A percentile compares a stretch with the other conserved stretches of the same genome.
Conservation (phyloP, 2,888 invertebrate genomes). For the Drosophila rellima region DNA sequence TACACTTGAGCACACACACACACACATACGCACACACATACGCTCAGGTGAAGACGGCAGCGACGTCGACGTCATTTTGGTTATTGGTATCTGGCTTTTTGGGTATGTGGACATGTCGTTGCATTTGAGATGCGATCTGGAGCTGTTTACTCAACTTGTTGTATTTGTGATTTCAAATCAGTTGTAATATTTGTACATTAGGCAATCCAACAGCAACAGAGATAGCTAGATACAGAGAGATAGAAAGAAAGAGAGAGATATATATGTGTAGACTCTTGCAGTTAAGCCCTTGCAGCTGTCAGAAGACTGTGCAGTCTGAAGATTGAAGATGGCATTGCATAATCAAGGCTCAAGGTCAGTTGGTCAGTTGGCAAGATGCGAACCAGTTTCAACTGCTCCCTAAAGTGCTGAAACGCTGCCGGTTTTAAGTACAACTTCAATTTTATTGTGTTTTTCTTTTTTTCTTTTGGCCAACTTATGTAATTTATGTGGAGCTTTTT, state of each 20-base stretch:
- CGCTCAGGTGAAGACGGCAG: conserved; percentile 3
- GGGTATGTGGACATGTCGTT: conserved; percentile 38
- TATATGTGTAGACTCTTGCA: neutral
- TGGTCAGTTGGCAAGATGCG: conserved; percentile 46
- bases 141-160: conserved; percentile 12
- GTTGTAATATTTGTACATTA: conserved; percentile 43
- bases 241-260: neutral
- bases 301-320: conserved; percentile 12
- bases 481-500: conserved; percentile 76
- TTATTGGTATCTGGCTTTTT: conserved; percentile 34
- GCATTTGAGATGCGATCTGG: conserved; percentile 57
- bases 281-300: conserved; percentile 18
- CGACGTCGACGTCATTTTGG: conserved; percentile 51
- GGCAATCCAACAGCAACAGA: conserved; percentile 27
- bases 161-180: conserved; percentile 10
- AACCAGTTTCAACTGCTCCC: conserved; percentile 57
- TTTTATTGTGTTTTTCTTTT: conserved; percentile 28
- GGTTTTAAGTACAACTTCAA: conserved; percentile 17
- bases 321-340: conserved; percentile 50
- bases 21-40: neutral
- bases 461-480: conserved; percentile 65
- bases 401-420: conserved; percentile 30
- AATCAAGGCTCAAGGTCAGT: conserved; percentile 68
- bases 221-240: neutral
- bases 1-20: conserved; percentile 72